Evolutionary conservation across 92 coral and sea anemone genomes (phyloP), one percentile per base, ranked within the genome.

Genomic region (Epizoanthus stellaris): DNA sequence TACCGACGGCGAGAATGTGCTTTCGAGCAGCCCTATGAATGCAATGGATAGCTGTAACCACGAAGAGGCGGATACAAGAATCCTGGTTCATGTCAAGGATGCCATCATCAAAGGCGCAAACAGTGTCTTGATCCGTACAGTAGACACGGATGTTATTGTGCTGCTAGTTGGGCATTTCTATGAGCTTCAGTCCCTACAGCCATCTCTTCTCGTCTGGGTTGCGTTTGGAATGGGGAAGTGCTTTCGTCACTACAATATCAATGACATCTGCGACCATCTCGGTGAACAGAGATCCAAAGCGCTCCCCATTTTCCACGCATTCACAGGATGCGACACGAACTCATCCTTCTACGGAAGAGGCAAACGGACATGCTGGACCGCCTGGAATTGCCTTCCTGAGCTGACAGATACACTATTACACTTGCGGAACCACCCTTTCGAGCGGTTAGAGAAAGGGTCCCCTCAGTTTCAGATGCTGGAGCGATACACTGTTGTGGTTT

Each of bases 1-100:
- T n/a, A n/a, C n/a, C n/a, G n/a, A n/a, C n/a, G 36, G 5, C 17
- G 45, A 67, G 47, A 67, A 67, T 30, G 45, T 67, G 11, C 16
- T 67, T 40, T 67, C 45, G 30, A 30, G 72, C 15, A 5, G 47
- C 45, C 17, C 36, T 30, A 30, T 11, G 72, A 25, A 19, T 9
- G 16, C 45, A 76, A 76, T 76, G 69, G 63, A 20, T 16, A 47
- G 30, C 42, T 76, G 82, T 63, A 56, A 76, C 53, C 69, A 76
- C 14, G 45, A 76, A 60, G 82, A 76, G 70, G 82, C 69, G 17
- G 25, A 67, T 21, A 67, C 16, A 67, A 67, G 73, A 67, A 14
- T 67, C 36, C 73, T 67, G 13, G 7, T 75, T 36, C 66, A 45
- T 34, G 23, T 75, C 36, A 30, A 16, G 59, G 81, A 75, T 75